phyloP scores from a whole-genome alignment of 2,113 vertebrate genomes.

The Alouatta palliata region DNA sequence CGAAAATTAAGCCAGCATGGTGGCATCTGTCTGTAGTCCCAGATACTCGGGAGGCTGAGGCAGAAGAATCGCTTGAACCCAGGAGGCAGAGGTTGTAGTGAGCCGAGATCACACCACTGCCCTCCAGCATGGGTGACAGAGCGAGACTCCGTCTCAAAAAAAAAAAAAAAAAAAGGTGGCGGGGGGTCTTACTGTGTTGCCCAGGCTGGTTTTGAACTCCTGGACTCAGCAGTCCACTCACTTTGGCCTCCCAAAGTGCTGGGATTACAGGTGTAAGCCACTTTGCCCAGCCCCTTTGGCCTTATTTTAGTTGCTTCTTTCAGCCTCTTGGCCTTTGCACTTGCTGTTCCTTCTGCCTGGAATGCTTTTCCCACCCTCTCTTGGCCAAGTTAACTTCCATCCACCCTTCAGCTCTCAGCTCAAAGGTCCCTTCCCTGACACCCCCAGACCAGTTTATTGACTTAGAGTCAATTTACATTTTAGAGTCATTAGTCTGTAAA shows the following conservation, averaged over 20 bases:
- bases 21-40: too few relatives aligned
- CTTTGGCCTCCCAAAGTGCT: not conserved
- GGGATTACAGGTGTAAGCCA: not conserved
- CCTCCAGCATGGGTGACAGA: too few relatives aligned
- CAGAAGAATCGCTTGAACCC: too few relatives aligned
- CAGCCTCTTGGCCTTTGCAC: not conserved
- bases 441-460: not conserved
- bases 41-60: too few relatives aligned
- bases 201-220: not conserved
- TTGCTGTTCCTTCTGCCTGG: not conserved
- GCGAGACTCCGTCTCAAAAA: too few relatives aligned
- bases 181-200: not conserved
- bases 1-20: too few relatives aligned
- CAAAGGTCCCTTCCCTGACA: not conserved
- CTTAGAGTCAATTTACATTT: not conserved
- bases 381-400: not conserved
- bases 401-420: not conserved
- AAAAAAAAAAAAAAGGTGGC: too few relatives aligned
- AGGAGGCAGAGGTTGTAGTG: too few relatives aligned
- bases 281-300: not conserved
- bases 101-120: too few relatives aligned
- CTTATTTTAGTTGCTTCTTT: not conserved
- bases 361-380: not conserved
- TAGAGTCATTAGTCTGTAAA: not conserved
- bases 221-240: not conserved